Base-by-base conservation (phyloP, 2,888 invertebrate genomes). In the Luperina testacea region DNA sequence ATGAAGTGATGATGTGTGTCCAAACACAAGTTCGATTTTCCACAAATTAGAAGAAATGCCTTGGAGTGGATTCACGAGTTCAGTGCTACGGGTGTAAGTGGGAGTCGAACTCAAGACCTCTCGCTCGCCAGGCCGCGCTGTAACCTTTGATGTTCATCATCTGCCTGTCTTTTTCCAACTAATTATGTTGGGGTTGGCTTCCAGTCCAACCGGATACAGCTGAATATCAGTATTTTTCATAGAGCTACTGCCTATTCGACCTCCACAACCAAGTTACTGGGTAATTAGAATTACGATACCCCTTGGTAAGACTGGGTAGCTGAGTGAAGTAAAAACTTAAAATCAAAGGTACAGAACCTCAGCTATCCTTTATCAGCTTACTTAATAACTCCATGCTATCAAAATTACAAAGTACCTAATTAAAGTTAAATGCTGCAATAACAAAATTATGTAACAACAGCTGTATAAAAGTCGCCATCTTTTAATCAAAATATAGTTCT, bases 391-490 rank as follows among this genome's bases (percentile, higher is more conserved):
- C 17, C 0, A 11, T 63, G 11, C 63, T 77, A 88, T 88, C 83
- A 86, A 86, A 86, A 78, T 83, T 76, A 81, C 79, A 77, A 80
- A 78, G 70, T 80, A n/a, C n/a, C n/a, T n/a, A 83, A 75, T 77
- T 76, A 51, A 65, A 20, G 11, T 24, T 32, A 72, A 77, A 70
- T 69, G 80, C 17, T 61, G 79, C 77, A 83, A 87, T 76, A 42
- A 4, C 38, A 73, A 63, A 65, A 78, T 85, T 81, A 74, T 53
- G 87, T 20, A 87, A 85, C 11, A 9, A 45, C 63, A 53, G 38
- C n/a, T 74, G 61, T 91, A 92, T 90, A 92, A 86, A 91, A 90
- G 77, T 48, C 65, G 59, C 78, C 80, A 85, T 84, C 65, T 75
- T 79, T 42, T 68, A 85, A 85, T 81, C 78, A 70, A 83, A 81